phyloP scores from a whole-genome alignment of 1,140 invertebrate genomes.

The Dysdera silvatica region DNA sequence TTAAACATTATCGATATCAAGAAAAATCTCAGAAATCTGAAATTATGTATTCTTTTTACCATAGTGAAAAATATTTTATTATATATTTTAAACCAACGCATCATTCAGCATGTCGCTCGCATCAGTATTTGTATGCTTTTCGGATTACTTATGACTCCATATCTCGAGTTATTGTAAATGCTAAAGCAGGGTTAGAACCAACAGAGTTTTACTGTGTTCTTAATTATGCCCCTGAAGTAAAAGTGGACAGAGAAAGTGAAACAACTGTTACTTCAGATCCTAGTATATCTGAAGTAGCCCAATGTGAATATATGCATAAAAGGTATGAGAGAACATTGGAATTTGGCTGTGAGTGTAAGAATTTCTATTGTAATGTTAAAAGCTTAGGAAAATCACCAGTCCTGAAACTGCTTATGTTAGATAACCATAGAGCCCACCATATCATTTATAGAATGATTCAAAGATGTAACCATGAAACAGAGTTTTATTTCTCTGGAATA shows the following conservation, averaged over 20 bases:
- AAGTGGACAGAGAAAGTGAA: not conserved
- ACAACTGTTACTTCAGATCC: not conserved
- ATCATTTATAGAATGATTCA: constrained; percentile 9
- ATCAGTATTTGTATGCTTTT: constrained; percentile 8
- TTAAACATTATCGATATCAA: not conserved
- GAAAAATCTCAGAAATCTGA: not conserved
- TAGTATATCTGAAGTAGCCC: not conserved
- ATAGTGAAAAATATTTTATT: constrained; percentile 11
- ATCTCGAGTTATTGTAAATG: constrained; percentile 10
- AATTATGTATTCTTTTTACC: constrained; percentile 18
- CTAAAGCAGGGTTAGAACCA: not conserved
- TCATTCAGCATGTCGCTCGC: not conserved
- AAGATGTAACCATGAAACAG: constrained; percentile 1
- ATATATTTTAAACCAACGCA: constrained; percentile 13
- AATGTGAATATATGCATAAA: not conserved
- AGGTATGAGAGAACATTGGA: constrained; percentile 18
- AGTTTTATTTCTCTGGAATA: constrained; percentile 8
- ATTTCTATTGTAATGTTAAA: constrained; percentile 6
- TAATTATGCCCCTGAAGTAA: constrained; percentile 18
- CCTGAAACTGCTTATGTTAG: constrained; percentile 6
- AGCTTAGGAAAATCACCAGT: constrained; percentile 8
- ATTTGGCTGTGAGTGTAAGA: constrained; percentile 15
- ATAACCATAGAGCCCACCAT: constrained; percentile 20
- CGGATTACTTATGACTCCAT: constrained; percentile 11
- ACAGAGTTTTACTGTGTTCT: constrained; percentile 16